Conservation (phyloP, 2,797 vertebrate species). For the Anniella stebbinsi region DNA sequence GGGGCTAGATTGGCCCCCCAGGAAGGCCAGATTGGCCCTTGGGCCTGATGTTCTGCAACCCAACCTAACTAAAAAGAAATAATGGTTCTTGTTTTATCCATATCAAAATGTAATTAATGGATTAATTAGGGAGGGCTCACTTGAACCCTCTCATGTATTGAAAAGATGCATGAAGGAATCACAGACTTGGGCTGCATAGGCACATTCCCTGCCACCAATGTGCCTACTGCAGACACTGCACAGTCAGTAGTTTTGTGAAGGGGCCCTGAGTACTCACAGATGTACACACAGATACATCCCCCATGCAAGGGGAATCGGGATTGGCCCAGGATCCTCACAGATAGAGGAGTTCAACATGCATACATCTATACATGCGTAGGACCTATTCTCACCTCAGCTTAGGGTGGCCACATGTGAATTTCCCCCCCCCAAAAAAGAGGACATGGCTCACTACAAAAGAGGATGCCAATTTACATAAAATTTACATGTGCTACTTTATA, state of each 20-base stretch:
- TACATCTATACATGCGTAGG: neutral
- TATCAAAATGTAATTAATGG: neutral
- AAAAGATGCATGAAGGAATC: neutral
- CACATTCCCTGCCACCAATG: neutral
- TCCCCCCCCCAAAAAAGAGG: no score
- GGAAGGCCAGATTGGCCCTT: no score
- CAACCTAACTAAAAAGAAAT: no score
- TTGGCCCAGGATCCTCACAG: neutral
- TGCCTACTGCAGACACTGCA: neutral
- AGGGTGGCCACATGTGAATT: no score
- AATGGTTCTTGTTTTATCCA: neutral
- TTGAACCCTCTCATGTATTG: neutral
- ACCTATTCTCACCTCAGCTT: neutral
- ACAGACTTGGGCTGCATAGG: neutral
- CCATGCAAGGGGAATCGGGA: neutral
- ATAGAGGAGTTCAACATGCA: neutral
- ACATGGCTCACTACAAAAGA: no score
- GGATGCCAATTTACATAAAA: no score
- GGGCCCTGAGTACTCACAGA: no score
- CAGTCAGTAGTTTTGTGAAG: neutral
- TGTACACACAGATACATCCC: neutral
- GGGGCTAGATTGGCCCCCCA: no score
- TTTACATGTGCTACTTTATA: no score
- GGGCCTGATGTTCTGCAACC: no score
- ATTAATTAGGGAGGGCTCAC: neutral